A percentile compares a stretch with the other conserved stretches of the same genome.
These are phyloP conservation scores for Aplidium turbinatum DNA, from an alignment of 23 tunicate species.

Conservation along the genomic window DNA sequence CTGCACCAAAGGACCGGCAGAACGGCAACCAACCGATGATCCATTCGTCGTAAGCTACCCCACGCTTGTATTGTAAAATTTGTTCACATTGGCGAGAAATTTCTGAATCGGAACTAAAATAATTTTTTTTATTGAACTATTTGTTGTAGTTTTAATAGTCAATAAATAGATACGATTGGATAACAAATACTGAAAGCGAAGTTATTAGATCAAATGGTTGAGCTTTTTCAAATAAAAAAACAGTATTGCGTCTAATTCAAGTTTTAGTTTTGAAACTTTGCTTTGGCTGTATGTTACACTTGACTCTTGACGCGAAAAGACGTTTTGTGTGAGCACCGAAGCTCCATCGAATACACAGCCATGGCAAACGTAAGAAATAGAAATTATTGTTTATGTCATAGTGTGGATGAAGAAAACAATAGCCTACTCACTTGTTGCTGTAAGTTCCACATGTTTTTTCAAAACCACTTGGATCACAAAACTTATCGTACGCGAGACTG, in stretches of 20 bases:
- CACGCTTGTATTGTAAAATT: slow-evolving; percentile 9
- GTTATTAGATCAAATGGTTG: background rate
- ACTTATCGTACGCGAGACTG: slow-evolving; percentile 4
- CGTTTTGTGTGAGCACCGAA: no score
- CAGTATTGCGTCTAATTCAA: no score
- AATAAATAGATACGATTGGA: background rate
- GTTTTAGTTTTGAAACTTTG: no score
- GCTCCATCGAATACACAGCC: no score
- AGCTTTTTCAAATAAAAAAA: no score
- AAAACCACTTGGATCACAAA: slow-evolving; percentile 1
- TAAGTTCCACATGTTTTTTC: background rate
- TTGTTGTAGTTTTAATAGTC: background rate
- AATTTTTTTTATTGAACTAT: background rate
- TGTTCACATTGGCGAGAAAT: slow-evolving; percentile 6
- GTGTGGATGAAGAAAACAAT: no score
- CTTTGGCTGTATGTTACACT: no score
- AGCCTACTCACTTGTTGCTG: slow-evolving; percentile 8
- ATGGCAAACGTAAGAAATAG: no score
- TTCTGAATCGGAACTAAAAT: background rate
- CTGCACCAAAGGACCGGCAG: slow-evolving; percentile 7
- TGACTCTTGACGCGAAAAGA: no score
- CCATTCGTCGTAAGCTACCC: slow-evolving; percentile 24
- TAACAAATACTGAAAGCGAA: background rate
- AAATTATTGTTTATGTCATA: no score
- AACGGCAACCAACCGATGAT: slow-evolving; percentile 30